Evolutionary conservation across 2,113 vertebrate species (phyloP), one percentile per base, ranked within the genome.

Genomic region (Lates calcarifer): DNA sequence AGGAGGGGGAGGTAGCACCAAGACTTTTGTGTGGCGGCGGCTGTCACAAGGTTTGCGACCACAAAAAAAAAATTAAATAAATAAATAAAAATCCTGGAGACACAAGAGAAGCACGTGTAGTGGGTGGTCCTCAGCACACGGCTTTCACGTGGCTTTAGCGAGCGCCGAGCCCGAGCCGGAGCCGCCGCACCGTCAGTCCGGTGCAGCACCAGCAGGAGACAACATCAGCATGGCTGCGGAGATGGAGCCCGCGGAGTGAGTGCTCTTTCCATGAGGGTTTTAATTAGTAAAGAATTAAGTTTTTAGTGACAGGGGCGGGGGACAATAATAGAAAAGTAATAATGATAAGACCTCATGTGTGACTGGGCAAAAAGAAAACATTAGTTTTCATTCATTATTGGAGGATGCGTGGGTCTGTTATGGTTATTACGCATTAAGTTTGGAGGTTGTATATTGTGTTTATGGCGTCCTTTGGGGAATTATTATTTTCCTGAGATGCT

Each of bases 201-300:
- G 89, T 89, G 86, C 89, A 3, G 90, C 88, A 87, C 1, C 85
- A 65, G 80, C 83, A 80, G 73, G 56, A 81, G 78, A 55, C 70
- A 64, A 77, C 85, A 82, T 77, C 91, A 91, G 41, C 86, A 95
- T 95, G 94, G 93, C 95, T 65, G 70, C 91, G 72, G 94, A 95
- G 88, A 94, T 95, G 85, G 95, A 96, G 67, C 95, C 95, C 33
- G 81, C 95, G 1, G 95, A 96, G 95, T 96, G 90, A 95, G 95
- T 94, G 24, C 7, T 5, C 39, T 33, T 53, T 53, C 12, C 22
- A 28, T 18, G 33, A 12, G 5, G 2, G 12, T 13, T 24, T 41
- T 24, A 39, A 51, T 45, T 14, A 9, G 4, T 37, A 39, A 60
- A 66, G 29, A 3, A 45, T 1, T 1, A 33, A 75, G 28, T 75